phyloP scores from a whole-genome alignment of 2,113 vertebrate species.

The Setophaga coronata region DNA sequence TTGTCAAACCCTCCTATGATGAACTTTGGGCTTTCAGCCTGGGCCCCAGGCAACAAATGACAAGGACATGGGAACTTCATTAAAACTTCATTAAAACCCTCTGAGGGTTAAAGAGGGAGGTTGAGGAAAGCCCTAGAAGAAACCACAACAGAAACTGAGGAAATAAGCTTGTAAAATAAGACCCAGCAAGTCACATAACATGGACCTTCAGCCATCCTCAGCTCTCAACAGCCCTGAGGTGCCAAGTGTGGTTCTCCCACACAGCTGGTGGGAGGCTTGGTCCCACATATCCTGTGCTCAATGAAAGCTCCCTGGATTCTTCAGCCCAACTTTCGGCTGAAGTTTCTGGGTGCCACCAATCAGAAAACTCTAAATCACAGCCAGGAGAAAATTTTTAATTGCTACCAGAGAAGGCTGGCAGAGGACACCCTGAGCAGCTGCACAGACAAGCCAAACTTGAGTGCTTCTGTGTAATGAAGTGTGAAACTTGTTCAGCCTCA shows the following conservation, averaged over 20 bases:
- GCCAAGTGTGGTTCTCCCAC: neutral
- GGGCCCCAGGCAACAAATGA: neutral
- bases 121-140: neutral
- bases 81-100: neutral
- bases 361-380: neutral
- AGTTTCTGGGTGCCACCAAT: neutral
- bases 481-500: constrained; percentile 6
- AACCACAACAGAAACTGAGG: neutral
- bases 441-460: neutral
- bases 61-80: neutral
- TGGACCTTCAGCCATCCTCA: neutral
- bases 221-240: neutral
- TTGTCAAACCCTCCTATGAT: neutral
- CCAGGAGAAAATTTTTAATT: neutral
- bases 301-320: neutral
- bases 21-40: neutral
- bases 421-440: neutral
- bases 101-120: neutral
- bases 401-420: neutral
- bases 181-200: neutral
- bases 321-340: neutral
- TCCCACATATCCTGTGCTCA: neutral
- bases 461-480: neutral
- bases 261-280: neutral
- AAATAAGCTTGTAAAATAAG: neutral